Evolutionary conservation across 2,113 vertebrate genomes (phyloP).

Genomic region (Cryptomyrus ogoouensis): DNA sequence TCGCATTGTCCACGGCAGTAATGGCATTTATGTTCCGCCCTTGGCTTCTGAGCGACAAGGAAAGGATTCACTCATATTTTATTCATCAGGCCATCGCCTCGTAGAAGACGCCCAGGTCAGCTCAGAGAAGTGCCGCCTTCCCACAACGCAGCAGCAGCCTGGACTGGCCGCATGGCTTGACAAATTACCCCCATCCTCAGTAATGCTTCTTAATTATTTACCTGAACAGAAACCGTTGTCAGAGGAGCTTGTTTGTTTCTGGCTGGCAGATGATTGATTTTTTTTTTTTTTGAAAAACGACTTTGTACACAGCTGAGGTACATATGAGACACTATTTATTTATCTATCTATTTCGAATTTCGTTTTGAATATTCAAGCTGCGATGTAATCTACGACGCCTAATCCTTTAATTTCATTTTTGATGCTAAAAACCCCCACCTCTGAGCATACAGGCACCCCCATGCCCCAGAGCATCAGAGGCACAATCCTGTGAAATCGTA

Average conservation of each 20-base stretch:
- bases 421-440: neutral
- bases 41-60: neutral
- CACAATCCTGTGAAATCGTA: neutral
- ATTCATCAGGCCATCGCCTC: neutral
- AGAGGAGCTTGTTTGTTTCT: slow-evolving; percentile 28
- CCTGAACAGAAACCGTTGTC: slow-evolving; percentile 34
- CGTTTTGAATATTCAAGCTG: neutral
- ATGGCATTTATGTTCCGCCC: neutral
- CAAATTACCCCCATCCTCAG: slow-evolving; percentile 45
- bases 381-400: neutral
- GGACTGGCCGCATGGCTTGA: slow-evolving; percentile 35
- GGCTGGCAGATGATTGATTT: slow-evolving; percentile 36
- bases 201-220: slow-evolving; percentile 52
- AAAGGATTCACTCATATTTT: neutral
- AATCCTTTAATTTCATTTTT: neutral
- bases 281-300: slow-evolving; percentile 17
- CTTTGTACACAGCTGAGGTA: slow-evolving; percentile 23
- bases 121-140: neutral
- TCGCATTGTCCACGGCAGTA: neutral
- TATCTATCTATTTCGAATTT: neutral
- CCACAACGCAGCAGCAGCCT: slow-evolving; percentile 33
- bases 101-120: neutral
- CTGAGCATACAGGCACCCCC: neutral
- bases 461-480: neutral
- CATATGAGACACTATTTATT: neutral